Percentiles rank a stretch among this genome's conserved stretches.
phyloP scores from a whole-genome alignment of 2,888 invertebrate genomes.

The Congeria kusceri region DNA sequence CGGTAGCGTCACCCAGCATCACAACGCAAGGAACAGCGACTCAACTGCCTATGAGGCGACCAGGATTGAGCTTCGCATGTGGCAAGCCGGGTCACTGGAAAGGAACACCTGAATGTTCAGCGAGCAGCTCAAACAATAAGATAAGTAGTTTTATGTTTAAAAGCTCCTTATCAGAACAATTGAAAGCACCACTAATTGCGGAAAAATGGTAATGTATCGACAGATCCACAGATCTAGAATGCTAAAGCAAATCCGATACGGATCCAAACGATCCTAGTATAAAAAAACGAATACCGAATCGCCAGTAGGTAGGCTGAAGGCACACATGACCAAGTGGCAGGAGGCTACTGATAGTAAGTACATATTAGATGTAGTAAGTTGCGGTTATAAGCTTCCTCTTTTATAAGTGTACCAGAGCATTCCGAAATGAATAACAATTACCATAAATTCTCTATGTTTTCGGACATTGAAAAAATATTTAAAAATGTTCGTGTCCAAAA shows the following conservation, averaged over 20 bases:
- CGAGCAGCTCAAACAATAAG: slow-evolving; percentile 23
- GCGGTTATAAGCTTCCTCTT: slow-evolving; percentile 45
- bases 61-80: slow-evolving; percentile 37
- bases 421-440: slow-evolving; percentile 39
- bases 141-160: slow-evolving; percentile 8
- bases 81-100: slow-evolving; percentile 40
- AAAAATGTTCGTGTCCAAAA: too few relatives aligned
- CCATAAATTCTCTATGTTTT: too few relatives aligned
- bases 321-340: slow-evolving; percentile 14
- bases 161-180: too few relatives aligned
- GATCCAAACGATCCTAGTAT: too few relatives aligned
- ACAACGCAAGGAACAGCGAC: neutral
- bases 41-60: neutral
- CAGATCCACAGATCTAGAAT: too few relatives aligned
- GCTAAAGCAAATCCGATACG: too few relatives aligned
- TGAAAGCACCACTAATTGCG: too few relatives aligned
- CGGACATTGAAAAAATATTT: too few relatives aligned
- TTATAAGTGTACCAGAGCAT: slow-evolving; percentile 26
- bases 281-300: neutral
- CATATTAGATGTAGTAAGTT: slow-evolving; percentile 30
- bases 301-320: too few relatives aligned
- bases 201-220: too few relatives aligned
- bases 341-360: slow-evolving; percentile 20
- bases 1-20: neutral
- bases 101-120: slow-evolving; percentile 21